A percentile compares a stretch with the other conserved stretches of the same genome.
These are phyloP conservation scores for Cenopis cana DNA, from an alignment of 2,888 invertebrate species.

Conservation along the genomic window DNA sequence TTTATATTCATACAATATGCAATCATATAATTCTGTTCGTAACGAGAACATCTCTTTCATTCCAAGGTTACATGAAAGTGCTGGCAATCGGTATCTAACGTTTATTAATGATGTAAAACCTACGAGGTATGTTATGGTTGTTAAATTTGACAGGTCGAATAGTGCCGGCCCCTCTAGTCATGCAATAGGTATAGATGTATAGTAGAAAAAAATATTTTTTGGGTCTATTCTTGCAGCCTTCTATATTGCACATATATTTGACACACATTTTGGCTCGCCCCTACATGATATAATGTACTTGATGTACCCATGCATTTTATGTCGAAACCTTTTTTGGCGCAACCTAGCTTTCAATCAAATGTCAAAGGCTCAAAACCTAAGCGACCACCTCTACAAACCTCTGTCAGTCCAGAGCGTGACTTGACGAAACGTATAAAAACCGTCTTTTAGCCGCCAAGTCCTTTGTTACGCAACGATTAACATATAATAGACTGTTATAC, in stretches of 20 bases:
- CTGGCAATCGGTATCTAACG: slow-evolving; percentile 36
- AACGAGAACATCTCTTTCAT: slow-evolving; percentile 47
- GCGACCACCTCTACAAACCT: not conserved
- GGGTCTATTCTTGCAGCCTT: too few relatives aligned
- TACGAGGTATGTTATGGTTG: not conserved
- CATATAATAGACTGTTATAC: slow-evolving; percentile 19
- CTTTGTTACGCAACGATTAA: slow-evolving; percentile 11
- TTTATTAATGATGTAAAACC: slow-evolving; percentile 14
- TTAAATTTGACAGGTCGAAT: slow-evolving; percentile 1
- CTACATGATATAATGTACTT: too few relatives aligned
- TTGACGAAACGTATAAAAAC: not conserved
- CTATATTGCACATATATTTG: too few relatives aligned
- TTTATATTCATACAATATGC: not conserved
- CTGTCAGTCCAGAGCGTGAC: not conserved
- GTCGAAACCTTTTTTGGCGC: not conserved
- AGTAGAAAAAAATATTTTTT: too few relatives aligned
- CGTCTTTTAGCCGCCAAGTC: slow-evolving; percentile 1
- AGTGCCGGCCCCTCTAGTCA: not conserved
- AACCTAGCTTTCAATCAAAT: slow-evolving; percentile 7
- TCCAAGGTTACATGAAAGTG: slow-evolving; percentile 53
- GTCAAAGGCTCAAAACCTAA: not conserved
- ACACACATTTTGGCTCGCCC: too few relatives aligned
- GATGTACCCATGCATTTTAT: not conserved
- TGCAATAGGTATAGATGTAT: too few relatives aligned
- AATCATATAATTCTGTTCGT: slow-evolving; percentile 7